A percentile compares a stretch with the other conserved stretches of the same genome.
These are phyloP conservation scores for Clarias magur DNA, from an alignment of 2,113 vertebrate species.

Conservation along the genomic window DNA sequence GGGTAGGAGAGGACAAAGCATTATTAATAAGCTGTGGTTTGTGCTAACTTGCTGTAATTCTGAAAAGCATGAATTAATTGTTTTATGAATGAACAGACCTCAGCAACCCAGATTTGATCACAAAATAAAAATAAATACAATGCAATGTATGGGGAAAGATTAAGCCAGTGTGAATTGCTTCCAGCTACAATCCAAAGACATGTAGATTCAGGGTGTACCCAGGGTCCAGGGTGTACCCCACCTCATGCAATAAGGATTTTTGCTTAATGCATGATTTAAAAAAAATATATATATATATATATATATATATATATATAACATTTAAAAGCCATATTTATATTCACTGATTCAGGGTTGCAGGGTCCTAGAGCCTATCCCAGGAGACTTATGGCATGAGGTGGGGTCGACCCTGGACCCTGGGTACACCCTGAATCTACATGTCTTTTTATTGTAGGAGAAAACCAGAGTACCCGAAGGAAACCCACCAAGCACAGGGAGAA, in stretches of 20 bases:
- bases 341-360: too few relatives aligned
- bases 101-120: background rate
- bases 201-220: too few relatives aligned
- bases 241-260: too few relatives aligned
- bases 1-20: background rate
- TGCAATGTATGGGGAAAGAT: background rate
- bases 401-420: too few relatives aligned
- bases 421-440: too few relatives aligned
- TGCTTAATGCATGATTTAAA: background rate
- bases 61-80: constrained; percentile 7
- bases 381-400: too few relatives aligned
- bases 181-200: too few relatives aligned
- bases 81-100: constrained; percentile 10
- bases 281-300: background rate
- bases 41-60: background rate
- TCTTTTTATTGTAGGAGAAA: too few relatives aligned
- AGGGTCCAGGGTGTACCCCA: too few relatives aligned
- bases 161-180: background rate
- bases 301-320: background rate
- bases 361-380: too few relatives aligned
- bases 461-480: too few relatives aligned
- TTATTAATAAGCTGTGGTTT: constrained; percentile 25
- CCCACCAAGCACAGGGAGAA: too few relatives aligned
- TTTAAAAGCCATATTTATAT: background rate
- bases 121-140: background rate